Base-by-base conservation (phyloP, 2,797 vertebrate species). In the Acropternis orthonyx region DNA sequence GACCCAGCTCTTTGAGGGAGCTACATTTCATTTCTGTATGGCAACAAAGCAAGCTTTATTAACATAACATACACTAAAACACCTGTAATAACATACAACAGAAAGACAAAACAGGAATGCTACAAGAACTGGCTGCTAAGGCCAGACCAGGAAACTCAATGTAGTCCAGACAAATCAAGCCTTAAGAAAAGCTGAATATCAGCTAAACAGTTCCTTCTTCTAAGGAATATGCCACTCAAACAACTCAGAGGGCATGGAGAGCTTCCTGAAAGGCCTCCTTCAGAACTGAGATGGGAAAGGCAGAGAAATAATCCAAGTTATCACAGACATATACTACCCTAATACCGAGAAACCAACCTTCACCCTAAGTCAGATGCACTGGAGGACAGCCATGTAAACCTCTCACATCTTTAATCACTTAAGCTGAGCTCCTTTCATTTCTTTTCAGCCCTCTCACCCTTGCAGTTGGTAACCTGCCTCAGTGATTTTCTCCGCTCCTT, bases 291-390 rank as follows among this genome's bases (percentile, higher is more conserved):
- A 79, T 16, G 18, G 61, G 20, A 77, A 89, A 87, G 11, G 23
- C 7, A 55, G 20, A 69, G 7, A 79, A 73, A 67, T 46, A 80
- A 76, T 73, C 7, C 14, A 89, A 46, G 52, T 30, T 58, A 61
- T 46, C 49, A 61, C 0, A 41, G 18, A 81, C 73, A 84, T 9
- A 55, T 1, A 28, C 22, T 39, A 15, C 7, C 26, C 62, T 56
- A 79, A 88, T 88, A 22, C 43, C 63, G 59, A 82, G 43, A 83
- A 79, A 85, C 24, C 28, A 85, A 36, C 12, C n/a, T 82, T 58
- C 1, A 4, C 21, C 1, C 0, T 27, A 69, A 68, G 3, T 16
- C 28, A 56, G 67, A 72, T 7, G 32, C 9, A 37, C 18, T 46
- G 66, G 26, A 85, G 16, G 19, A 63, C 51, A 85, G 39, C 13